Evolutionary conservation across 2,113 vertebrate species (phyloP).

Genomic region (Zosterops lateralis): DNA sequence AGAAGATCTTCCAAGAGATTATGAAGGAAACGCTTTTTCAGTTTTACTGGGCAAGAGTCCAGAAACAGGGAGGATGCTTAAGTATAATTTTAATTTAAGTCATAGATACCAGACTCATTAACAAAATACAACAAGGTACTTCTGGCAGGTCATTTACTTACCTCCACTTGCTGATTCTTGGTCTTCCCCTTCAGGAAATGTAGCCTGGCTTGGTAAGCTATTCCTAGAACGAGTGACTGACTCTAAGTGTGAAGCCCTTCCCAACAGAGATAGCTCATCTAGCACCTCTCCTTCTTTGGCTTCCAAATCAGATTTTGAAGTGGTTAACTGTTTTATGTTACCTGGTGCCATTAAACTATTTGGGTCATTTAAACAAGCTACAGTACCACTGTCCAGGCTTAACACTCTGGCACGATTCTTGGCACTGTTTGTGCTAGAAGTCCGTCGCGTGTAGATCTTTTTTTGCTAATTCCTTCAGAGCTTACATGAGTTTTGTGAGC

Average conservation of each 20-base stretch:
- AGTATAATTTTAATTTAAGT: not conserved
- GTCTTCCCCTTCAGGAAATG: constrained; percentile 87
- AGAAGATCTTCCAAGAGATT: not conserved
- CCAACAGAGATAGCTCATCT: constrained; percentile 92
- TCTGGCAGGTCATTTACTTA: constrained; percentile 70
- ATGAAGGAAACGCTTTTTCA: not conserved
- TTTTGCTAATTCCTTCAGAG: constrained; percentile 76
- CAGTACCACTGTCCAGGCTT: constrained; percentile 94
- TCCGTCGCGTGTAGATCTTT: constrained; percentile 83
- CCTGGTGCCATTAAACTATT: constrained; percentile 85
- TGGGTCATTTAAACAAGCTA: constrained; percentile 92
- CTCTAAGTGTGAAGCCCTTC: constrained; percentile 95
- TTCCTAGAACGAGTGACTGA: constrained; percentile 96
- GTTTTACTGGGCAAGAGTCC: not conserved
- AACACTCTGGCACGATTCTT: constrained; percentile 91
- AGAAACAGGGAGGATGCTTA: not conserved
- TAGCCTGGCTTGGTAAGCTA: constrained; percentile 92
- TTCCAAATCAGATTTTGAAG: constrained; percentile 98
- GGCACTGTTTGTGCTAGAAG: constrained; percentile 86
- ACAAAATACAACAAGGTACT: not conserved
- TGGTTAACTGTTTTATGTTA: constrained; percentile 89
- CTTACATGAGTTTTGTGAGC: constrained; percentile 69
- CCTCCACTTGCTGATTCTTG: constrained; percentile 82
- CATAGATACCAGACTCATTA: not conserved
- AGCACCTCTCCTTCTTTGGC: constrained; percentile 99